phyloP scores from a whole-genome alignment of 2,113 vertebrate species.

The Vombatus ursinus region DNA sequence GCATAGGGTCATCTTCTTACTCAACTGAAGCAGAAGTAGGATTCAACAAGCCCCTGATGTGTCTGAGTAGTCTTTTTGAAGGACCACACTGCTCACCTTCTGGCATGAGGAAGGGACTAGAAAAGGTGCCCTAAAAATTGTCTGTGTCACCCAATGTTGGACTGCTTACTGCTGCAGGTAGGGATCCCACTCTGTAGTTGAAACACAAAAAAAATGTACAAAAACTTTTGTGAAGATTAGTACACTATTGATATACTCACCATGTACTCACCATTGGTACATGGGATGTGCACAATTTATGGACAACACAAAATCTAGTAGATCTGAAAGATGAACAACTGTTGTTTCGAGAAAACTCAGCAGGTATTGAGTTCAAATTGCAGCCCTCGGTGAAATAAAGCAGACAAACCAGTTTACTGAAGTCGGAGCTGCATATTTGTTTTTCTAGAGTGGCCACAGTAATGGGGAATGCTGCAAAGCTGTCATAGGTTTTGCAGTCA shows the following conservation, averaged over 20 bases:
- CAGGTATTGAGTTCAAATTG: background rate
- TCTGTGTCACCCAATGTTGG: background rate
- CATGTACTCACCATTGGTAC: background rate
- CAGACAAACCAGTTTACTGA: background rate
- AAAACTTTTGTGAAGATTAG: background rate
- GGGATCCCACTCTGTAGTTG: background rate
- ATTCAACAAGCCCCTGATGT: background rate
- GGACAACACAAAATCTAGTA: background rate
- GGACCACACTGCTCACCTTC: background rate
- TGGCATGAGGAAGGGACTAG: background rate
- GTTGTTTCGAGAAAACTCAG: background rate
- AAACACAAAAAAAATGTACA: background rate
- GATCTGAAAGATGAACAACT: background rate
- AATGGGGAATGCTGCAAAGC: background rate
- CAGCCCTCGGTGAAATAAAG: background rate
- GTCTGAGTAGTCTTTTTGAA: background rate
- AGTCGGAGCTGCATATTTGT: background rate
- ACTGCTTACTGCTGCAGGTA: background rate
- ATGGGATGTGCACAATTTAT: background rate
- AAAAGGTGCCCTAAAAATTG: background rate
- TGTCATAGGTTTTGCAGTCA: background rate
- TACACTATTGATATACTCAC: too few species aligned
- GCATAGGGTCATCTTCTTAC: background rate
- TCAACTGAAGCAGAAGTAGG: background rate
- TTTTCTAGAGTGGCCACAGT: background rate